Evolutionary conservation across 2,797 vertebrate species (phyloP).

Genomic region (Calcarius lapponicus): DNA sequence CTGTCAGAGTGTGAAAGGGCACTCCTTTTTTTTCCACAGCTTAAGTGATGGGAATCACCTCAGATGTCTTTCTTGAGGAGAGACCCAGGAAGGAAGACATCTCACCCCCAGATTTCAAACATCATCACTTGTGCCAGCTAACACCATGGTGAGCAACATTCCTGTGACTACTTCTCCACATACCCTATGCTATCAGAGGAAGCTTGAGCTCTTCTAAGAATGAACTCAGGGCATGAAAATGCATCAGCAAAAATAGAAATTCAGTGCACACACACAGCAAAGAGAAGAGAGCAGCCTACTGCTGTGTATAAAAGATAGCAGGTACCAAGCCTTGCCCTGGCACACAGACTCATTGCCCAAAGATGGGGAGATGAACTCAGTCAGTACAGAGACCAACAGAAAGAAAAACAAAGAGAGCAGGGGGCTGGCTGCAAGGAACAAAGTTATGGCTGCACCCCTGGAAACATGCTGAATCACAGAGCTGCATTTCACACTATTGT

Average conservation of each 20-base stretch:
- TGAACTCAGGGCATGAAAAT: neutral
- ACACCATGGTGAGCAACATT: neutral
- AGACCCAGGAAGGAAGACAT: neutral
- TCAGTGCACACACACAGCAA: neutral
- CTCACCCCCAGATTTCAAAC: neutral
- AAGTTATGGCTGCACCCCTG: neutral
- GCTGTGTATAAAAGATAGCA: neutral
- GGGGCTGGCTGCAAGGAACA: neutral
- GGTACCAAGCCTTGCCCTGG: neutral
- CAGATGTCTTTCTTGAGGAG: neutral
- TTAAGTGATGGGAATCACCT: neutral
- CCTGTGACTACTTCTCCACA: neutral
- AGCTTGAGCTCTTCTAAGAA: neutral
- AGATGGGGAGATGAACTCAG: neutral
- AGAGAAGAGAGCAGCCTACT: neutral
- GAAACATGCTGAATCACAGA: neutral
- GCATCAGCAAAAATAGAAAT: neutral
- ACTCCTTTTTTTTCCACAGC: neutral
- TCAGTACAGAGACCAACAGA: neutral
- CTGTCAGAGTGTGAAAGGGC: neutral
- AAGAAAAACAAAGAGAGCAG: neutral
- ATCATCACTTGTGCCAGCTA: neutral
- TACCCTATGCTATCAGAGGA: neutral
- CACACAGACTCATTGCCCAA: neutral
- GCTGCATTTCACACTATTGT: neutral